Conservation (phyloP, 2,888 invertebrate genomes). For the Tachina lurida region DNA sequence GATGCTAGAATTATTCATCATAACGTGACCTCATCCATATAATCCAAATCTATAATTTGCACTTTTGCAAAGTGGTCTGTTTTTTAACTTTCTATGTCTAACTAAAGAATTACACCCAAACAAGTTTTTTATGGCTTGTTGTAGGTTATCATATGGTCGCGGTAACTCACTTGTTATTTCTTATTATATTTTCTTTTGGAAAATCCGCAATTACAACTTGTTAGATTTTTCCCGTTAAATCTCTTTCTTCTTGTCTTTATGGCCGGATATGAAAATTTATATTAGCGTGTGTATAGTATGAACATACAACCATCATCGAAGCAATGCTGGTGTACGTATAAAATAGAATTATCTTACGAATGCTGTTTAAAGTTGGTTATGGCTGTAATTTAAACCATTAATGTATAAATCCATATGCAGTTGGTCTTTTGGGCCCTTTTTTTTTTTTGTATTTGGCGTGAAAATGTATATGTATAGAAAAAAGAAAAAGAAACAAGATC, state of each 20-base stretch:
- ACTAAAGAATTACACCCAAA: too few relatives aligned
- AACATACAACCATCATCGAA: background rate
- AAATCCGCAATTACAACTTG: constrained; percentile 51
- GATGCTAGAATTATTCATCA: too few relatives aligned
- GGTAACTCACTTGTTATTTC: background rate
- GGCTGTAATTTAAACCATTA: constrained; percentile 57
- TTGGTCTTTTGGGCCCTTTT: constrained; percentile 20
- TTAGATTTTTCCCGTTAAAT: constrained; percentile 16
- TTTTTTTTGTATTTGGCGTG: constrained; percentile 6
- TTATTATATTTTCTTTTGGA: background rate
- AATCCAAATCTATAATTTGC: too few relatives aligned
- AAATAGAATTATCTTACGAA: constrained; percentile 27
- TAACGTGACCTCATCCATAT: too few relatives aligned
- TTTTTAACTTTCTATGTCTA: too few relatives aligned
- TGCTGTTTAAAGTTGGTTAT: constrained; percentile 59
- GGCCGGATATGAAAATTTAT: constrained; percentile 48
- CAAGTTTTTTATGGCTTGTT: background rate
- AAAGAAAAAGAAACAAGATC: constrained; percentile 13
- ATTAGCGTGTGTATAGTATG: background rate
- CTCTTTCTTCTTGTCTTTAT: background rate
- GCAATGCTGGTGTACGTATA: background rate
- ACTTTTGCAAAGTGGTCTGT: too few relatives aligned
- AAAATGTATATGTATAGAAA: background rate
- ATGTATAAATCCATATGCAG: constrained; percentile 59
- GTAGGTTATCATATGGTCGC: background rate